A percentile compares a stretch with the other conserved stretches of the same genome.
These are phyloP conservation scores for Hippoglossus hippoglossus DNA, from an alignment of 2,797 vertebrate species.

Conservation along the genomic window DNA sequence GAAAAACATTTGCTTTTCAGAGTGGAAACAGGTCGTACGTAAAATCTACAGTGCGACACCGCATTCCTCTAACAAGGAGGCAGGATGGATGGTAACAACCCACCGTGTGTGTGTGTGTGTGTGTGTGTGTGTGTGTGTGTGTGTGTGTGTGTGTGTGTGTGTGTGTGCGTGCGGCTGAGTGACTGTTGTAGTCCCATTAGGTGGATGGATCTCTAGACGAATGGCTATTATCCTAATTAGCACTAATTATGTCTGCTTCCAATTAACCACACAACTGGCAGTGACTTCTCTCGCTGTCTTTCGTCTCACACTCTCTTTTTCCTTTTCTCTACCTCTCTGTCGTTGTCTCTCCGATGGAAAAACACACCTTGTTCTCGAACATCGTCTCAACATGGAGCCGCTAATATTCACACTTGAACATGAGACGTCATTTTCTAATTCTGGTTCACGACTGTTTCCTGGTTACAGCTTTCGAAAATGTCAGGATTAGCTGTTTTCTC, in stretches of 20 bases:
- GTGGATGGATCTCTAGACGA: constrained; percentile 77
- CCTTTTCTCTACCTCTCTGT: neutral
- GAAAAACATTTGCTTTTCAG: constrained; percentile 20
- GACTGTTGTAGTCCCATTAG: constrained; percentile 69
- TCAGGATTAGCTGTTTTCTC: neutral
- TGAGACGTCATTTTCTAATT: constrained; percentile 35
- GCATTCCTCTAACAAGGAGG: constrained; percentile 32
- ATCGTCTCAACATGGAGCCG: neutral
- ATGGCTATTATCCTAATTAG: constrained; percentile 81
- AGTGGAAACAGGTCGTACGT: constrained; percentile 1
- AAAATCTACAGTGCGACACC: constrained; percentile 27
- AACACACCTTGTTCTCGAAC: constrained; percentile 41
- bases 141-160: constrained; percentile 19
- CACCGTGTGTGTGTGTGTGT: constrained; percentile 14
- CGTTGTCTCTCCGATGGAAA: constrained; percentile 21
- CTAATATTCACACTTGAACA: constrained; percentile 41
- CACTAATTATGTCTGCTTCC: constrained; percentile 76
- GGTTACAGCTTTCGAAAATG: neutral
- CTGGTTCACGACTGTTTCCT: constrained; percentile 16
- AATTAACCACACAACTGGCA: constrained; percentile 76
- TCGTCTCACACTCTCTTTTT: constrained; percentile 5
- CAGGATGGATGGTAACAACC: constrained; percentile 38
- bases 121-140: constrained; percentile 15
- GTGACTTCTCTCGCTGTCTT: constrained; percentile 53
- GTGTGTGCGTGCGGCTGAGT: constrained; percentile 37